Evolutionary conservation across 2,888 invertebrate genomes (phyloP), one percentile per base, ranked within the genome.

Genomic region (Drosophila histrio): DNA sequence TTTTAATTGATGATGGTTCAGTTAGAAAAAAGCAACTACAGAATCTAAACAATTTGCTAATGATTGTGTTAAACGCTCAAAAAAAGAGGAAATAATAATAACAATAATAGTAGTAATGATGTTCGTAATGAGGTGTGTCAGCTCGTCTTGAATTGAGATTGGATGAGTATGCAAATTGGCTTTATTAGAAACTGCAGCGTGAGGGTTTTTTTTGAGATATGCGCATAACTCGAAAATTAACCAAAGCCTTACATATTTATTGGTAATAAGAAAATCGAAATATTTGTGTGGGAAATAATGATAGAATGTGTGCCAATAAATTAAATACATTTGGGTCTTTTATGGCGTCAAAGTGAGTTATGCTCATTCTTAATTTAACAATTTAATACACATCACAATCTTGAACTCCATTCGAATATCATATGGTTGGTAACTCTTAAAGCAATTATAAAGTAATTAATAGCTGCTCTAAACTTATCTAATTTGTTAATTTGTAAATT

Each of bases 161-260:
- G 65, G 67, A 72, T 76, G 72, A 74, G 61, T 74, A 76, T 74
- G 74, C 74, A 76, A 76, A 74, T 77, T 62, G 32, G 26, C 39
- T 38, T 66, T 43, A 57, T 50, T 60, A 50, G 11, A 24, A 54
- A 11, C 24, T 22, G 26, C 22, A 38, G 8, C 11, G 15, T 9
- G 26, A 28, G 44, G n/a, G 34, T n/a, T n/a, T 17, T n/a, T 17
- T 21, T 9, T 15, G 4, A 24, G 15, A 15, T 8, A 28, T 36
- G 53, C 52, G 64, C 34, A 63, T 53, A 39, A 17, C 32, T 41
- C 32, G 30, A 41, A 17, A n/a, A 50, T 38, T 15, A 36, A 32
- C 21, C 4, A 44, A 30, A 47, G 17, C 13, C 34, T 52, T 22
- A 44, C 43, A 52, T 22, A 62, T 53, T 53, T 53, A 39, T 30